These are phyloP conservation scores for Ptychodera flava DNA, from an alignment of 35 echinoderm and acorn worm genomes.

Conservation along the genomic window DNA sequence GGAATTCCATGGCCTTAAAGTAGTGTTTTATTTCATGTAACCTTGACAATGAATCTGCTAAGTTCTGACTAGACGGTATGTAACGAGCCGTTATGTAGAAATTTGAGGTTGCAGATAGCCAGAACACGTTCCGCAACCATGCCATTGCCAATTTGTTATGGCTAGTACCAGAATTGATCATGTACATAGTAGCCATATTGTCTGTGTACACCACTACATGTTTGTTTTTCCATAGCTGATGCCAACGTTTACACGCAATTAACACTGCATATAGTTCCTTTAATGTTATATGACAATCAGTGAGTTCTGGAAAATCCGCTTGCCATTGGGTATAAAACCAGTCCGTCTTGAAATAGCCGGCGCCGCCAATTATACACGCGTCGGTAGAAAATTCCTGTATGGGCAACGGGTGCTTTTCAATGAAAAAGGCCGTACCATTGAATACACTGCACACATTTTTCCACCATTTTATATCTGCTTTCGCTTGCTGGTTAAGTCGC, in stretches of 20 bases:
- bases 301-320: not conserved
- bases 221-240: no score
- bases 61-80: not conserved
- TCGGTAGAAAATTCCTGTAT: no score
- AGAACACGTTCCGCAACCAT: not conserved
- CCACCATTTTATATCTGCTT: not conserved
- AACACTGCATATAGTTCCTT: not conserved
- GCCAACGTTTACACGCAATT: not conserved
- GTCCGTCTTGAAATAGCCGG: not conserved
- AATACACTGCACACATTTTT: not conserved
- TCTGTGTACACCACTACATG: not conserved
- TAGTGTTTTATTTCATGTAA: not conserved
- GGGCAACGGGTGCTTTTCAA: not conserved
- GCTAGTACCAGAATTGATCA: not conserved
- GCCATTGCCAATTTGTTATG: not conserved
- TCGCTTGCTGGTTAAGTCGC: not conserved
- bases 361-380: not conserved
- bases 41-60: not conserved
- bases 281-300: not conserved
- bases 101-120: not conserved
- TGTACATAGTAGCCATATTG: not conserved
- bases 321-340: not conserved
- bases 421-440: not conserved
- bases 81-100: not conserved
- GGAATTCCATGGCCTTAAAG: not conserved